Evolutionary conservation across 64 coral and sea anemone genomes (phyloP), one percentile per base, ranked within the genome.

Genomic region (Montipora foliosa): DNA sequence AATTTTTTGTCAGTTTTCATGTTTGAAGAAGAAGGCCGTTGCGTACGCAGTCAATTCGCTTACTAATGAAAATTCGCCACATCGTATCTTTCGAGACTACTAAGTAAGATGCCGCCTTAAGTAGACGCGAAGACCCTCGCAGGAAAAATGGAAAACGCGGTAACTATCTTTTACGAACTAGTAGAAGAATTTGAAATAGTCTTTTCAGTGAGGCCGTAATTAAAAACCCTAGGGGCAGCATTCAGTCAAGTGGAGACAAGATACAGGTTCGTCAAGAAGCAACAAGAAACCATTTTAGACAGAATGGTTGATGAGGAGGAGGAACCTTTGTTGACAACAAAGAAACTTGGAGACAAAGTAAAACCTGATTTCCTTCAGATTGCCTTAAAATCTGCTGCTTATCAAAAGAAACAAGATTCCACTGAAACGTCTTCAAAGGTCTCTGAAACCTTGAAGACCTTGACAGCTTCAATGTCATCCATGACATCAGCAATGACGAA

Each of bases 111-210:
- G 37, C 37, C 37, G 37, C 37, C 37, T 37, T 37, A 37, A 37
- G 37, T 37, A 37, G 37, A 37, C 37, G 37, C 37, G 37, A 37
- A 37, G 37, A 37, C 37, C 37, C 57, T 6, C n/a, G 74, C 47
- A 14, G 90, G 25, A 20, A 95, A 92, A 89, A 92, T 19, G 44
- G 12, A 76, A 6, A 79, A 77, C 82, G 93, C 93, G 19, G 49
- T 90, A 16, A 5, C 66, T 4, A 13, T 75, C 47, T 46, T 88
- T 24, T 87, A 79, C 67, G 95, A 96, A 89, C 11, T 96, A 17
- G 76, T 96, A 13, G 90, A 92, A 93, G 95, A 96, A 80, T 96
- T 96, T 86, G 73, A 96, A 29, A 57, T 67, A 45, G 76, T 93
- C 55, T 90, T 83, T 19, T 67, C 74, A 29, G 55, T 79, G 17